Base-by-base conservation (phyloP, 2,797 vertebrate species). In the Crocodylus rhombifer region DNA sequence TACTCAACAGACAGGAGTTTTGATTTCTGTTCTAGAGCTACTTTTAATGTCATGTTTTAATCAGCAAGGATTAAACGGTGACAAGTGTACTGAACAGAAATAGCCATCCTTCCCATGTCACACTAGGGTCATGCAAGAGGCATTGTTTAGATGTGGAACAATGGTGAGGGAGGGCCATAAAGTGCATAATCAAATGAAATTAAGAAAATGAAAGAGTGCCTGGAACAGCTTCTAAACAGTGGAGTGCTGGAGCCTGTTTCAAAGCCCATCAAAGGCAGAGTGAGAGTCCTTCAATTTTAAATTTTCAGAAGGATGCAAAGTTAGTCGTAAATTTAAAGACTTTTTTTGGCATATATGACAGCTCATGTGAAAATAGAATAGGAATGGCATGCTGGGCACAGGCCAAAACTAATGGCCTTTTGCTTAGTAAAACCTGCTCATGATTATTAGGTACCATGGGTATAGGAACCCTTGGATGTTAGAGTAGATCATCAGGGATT, bases 51-150 rank as follows among this genome's bases (percentile, higher is more conserved):
- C 10, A 51, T 51, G 42, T 51, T 51, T 51, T 16, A 87, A 4
- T 81, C 67, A 17, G 89, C 83, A 6, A 1, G 25, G 5, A 5
- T 7, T 55, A 61, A 65, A 64, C 13, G 76, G 61, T 89, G 88
- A 73, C 55, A 76, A 13, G 33, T 33, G 78, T 80, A 77, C 23
- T 65, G 8, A 28, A 12, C 79, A 78, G 30, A n/a, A 2, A 4
- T 51, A 28, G 7, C 28, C 9, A 26, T 3, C 17, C 65, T 84
- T 94, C 57, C 60, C 61, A 63, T 2, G 2, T 60, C 28, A 69
- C 77, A 7, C 42, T 91, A 36, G 93, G 10, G 42, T 51, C 93
- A 86, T 26, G 30, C 6, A 1, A 2, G 84, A 89, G 64, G 73
- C 10, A 17, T 84, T 67, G 3, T 73, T 84, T 77, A 71, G 12